These are phyloP conservation scores for Nothoprocta perdicaria DNA, from an alignment of 2,113 vertebrate species.

Conservation along the genomic window DNA sequence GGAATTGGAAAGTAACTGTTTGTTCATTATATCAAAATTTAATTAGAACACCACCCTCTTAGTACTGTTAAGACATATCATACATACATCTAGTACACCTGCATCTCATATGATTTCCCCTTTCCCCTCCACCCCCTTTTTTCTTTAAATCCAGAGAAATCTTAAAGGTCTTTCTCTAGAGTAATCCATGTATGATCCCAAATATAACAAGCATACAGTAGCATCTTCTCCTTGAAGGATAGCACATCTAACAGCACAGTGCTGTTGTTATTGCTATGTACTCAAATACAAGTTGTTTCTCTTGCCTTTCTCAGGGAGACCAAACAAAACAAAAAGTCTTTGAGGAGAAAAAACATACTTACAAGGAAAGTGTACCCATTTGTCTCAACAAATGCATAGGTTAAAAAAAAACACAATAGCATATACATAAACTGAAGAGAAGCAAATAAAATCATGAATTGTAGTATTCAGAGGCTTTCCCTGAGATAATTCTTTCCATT, in stretches of 20 bases:
- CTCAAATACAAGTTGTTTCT: constrained; percentile 22
- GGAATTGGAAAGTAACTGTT: not conserved
- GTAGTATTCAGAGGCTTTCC: not conserved
- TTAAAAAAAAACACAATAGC: not conserved
- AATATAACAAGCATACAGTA: not conserved
- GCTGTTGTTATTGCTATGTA: constrained; percentile 26
- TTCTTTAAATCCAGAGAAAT: not conserved
- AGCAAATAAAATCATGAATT: constrained; percentile 2
- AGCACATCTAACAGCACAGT: constrained; percentile 3
- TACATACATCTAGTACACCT: not conserved
- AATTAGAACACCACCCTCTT: not conserved
- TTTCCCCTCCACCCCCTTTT: not conserved
- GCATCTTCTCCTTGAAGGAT: not conserved
- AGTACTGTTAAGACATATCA: not conserved
- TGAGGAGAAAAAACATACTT: constrained; percentile 32
- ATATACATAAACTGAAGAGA: constrained; percentile 29
- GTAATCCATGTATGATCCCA: not conserved
- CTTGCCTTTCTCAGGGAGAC: constrained; percentile 26
- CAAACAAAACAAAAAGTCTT: constrained; percentile 27
- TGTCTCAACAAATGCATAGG: not conserved
- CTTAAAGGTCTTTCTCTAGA: not conserved
- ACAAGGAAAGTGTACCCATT: not conserved
- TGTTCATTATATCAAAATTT: not conserved
- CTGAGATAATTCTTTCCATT: not conserved
- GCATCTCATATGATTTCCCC: not conserved